Conservation (phyloP, 2,888 invertebrate species). For the Machimus atricapillus region DNA sequence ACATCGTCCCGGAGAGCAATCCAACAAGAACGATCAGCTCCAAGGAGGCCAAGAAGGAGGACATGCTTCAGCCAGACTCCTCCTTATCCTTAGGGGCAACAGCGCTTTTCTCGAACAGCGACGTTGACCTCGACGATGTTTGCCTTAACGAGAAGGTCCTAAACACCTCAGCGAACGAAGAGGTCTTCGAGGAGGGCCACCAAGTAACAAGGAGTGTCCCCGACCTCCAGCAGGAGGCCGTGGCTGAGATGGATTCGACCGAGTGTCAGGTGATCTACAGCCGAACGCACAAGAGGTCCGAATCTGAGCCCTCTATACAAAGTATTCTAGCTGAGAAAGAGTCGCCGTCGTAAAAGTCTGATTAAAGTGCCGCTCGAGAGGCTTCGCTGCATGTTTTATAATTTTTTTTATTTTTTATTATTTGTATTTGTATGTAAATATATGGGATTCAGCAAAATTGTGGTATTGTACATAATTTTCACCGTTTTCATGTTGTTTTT, state of each 20-base stretch:
- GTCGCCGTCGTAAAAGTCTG: constrained; percentile 49
- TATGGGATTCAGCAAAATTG: not conserved
- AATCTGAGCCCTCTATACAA: constrained; percentile 61
- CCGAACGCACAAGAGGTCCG: constrained; percentile 61
- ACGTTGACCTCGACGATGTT: constrained; percentile 82
- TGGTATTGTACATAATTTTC: not conserved
- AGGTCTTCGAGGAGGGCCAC: constrained; percentile 55
- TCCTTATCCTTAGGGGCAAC: constrained; percentile 70
- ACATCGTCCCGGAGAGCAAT: constrained; percentile 46
- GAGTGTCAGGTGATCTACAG: not conserved
- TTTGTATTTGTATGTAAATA: constrained; percentile 16
- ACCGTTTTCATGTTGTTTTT: not conserved
- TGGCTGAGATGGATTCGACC: not conserved
- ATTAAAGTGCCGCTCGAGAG: not conserved
- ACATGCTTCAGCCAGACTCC: not conserved
- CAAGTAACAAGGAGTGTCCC: constrained; percentile 61
- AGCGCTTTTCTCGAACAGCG: constrained; percentile 86
- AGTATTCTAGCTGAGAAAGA: constrained; percentile 51
- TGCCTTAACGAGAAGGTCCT: constrained; percentile 79
- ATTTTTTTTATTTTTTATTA: not conserved
- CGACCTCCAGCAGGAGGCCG: constrained; percentile 53
- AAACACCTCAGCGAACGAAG: constrained; percentile 58
- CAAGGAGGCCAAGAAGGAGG: too few species aligned
- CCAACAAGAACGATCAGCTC: not conserved
- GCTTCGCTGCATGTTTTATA: not conserved